Evolutionary conservation across 2,888 invertebrate genomes (phyloP), one percentile per base, ranked within the genome.

Genomic region (Antitype chi): DNA sequence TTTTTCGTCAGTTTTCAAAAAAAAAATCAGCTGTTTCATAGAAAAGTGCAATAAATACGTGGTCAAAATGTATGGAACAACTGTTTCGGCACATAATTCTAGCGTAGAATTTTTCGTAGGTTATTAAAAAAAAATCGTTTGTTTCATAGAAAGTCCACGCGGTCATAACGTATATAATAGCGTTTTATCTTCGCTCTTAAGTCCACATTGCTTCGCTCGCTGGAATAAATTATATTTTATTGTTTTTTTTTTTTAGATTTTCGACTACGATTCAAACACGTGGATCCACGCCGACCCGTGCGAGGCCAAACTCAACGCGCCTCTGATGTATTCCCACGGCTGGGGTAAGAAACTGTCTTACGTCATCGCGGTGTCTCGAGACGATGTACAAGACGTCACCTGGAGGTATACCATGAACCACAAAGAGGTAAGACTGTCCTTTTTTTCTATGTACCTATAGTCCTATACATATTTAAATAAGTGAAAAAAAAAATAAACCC

Each of bases 271-370:
- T 0, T 97, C 98, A 76, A 97, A 97, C 86, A 97, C 98, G 66
- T 99, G 99, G 99, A 91, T 99, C 9, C 99, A 99, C 94, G 98
- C 98, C 87, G 99, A 99, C 96, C 98, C 99, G 0, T 99, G 99
- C 92, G 99, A 99, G 94, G 98, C 98, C 91, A 97, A 97, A 6
- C 97, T 98, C 76, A 99, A 99, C 96, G 97, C 98, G 3, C 99
- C 99, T 0, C 96, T 99, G 0, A 97, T 99, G 92, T 99, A 99
- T 95, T 98, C 99, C 92, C 97, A 97, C 89, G 99, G 99, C 0
- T 99, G 99, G 99, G 97, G 98, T 59, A 99, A 99, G 93, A 97
- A 98, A 87, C 96, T 99, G 55, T 97, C 97, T 0, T 99, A 99
- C 93, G 97, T 99, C 15, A 97, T 99, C 70, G 99, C 99, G 0